Evolutionary conservation across 2,113 vertebrate genomes (phyloP), one percentile per base, ranked within the genome.

Genomic region (Carassius auratus): DNA sequence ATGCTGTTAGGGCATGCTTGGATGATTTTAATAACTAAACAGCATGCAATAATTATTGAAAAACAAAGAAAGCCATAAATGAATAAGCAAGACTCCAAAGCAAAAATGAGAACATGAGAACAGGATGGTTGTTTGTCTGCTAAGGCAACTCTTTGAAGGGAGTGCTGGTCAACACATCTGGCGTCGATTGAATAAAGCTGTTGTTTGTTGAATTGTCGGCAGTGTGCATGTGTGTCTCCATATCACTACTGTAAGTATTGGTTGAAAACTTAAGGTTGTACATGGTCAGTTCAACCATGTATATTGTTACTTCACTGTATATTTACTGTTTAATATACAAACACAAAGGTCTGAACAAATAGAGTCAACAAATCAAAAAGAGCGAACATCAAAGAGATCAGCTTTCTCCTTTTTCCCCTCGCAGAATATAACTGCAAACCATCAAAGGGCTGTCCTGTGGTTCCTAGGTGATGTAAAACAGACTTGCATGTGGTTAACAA

Each of bases 181-280:
- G 71, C 45, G 75, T 88, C 71, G 77, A 83, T 90, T 87, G 83
- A 85, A 85, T 85, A 74, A 89, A 84, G 86, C 86, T 89, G 79
- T 90, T 88, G 84, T 90, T 86, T 91, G 86, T 85, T 88, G 71
- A 87, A 74, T 77, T 87, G 76, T 86, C 80, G 76, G 73, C 85
- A 88, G 69, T 42, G 68, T 84, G 84, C 81, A 76, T 64, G 38
- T 85, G 71, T 77, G 36, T 81, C 74, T 85, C 76, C 75, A 48
- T 87, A 64, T 30, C 66, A 83, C 76, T 68, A 48, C 48, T 76
- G 75, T 55, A 17, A 76, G 83, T 61, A 52, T 76, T 76, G n/a
- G 45, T 50, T 62, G 75, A 85, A 85, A 33, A 78, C 71, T 33
- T 78, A 36, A 77, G 78, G 69, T 85, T 77, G 81, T 78, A 45